These are phyloP conservation scores for Blastobasis adustella DNA, from an alignment of 2,888 invertebrate species.

Conservation along the genomic window DNA sequence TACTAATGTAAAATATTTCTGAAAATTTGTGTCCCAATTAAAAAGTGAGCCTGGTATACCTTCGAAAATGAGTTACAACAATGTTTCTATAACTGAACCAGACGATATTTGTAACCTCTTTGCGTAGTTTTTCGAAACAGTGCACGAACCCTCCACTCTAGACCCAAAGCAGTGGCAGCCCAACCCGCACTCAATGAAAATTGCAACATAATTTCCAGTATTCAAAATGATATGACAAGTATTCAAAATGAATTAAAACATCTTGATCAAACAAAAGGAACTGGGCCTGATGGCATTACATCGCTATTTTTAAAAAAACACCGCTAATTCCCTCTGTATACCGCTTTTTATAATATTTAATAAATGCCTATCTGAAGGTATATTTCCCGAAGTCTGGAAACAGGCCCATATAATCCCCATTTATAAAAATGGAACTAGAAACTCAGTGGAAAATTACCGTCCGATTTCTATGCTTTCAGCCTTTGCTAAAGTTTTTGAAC, in stretches of 20 bases:
- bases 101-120: not conserved
- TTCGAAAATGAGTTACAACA: too few species aligned
- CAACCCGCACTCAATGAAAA: not conserved
- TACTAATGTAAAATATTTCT: not conserved
- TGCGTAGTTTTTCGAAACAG: not conserved
- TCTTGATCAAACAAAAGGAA: not conserved
- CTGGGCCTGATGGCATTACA: not conserved
- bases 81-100: not conserved
- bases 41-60: not conserved
- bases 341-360: not conserved
- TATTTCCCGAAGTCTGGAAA: not conserved
- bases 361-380: not conserved
- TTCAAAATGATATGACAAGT: not conserved
- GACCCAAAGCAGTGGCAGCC: not conserved
- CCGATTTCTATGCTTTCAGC: constrained; percentile 14
- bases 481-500: constrained; percentile 14
- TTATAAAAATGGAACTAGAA: not conserved
- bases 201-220: not conserved
- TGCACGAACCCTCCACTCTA: not conserved
- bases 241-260: not conserved
- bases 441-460: constrained; percentile 5
- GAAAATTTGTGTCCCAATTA: not conserved
- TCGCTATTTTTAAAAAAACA: not conserved
- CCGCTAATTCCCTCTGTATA: not conserved
- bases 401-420: not conserved